These are phyloP conservation scores for Platichthys flesus DNA, from an alignment of 2,113 vertebrate species.

Conservation along the genomic window DNA sequence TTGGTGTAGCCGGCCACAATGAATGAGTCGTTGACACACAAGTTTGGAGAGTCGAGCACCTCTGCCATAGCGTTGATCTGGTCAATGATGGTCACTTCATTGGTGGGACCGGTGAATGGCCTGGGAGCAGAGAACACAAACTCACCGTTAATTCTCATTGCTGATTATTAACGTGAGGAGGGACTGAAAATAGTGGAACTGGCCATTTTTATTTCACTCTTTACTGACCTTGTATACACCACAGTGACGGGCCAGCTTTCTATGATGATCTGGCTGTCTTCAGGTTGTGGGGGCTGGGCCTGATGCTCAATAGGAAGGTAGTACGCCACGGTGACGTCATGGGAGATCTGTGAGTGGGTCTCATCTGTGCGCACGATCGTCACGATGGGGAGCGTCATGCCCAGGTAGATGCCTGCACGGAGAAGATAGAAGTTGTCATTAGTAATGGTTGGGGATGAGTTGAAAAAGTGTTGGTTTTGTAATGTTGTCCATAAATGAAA, in stretches of 20 bases:
- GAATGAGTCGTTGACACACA: conserved; percentile 83
- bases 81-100: conserved; percentile 85
- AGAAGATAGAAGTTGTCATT: neutral
- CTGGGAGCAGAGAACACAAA: conserved; percentile 65
- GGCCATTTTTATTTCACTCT: neutral
- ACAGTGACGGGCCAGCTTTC: conserved; percentile 87
- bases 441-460: neutral
- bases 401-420: conserved; percentile 82
- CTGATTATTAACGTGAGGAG: neutral
- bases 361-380: conserved; percentile 86
- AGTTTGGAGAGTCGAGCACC: conserved; percentile 80
- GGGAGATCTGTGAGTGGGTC: conserved; percentile 66
- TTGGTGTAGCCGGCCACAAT: conserved; percentile 92
- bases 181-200: no score
- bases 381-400: conserved; percentile 89
- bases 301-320: conserved; percentile 86
- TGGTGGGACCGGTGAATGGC: conserved; percentile 86
- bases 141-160: neutral
- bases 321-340: conserved; percentile 85
- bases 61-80: conserved; percentile 84
- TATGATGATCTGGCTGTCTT: conserved; percentile 83
- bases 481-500: neutral
- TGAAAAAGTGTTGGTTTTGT: neutral
- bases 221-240: conserved; percentile 85
- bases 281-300: conserved; percentile 83